Base-by-base conservation (phyloP, 2,113 vertebrate genomes). In the Panurus biarmicus region DNA sequence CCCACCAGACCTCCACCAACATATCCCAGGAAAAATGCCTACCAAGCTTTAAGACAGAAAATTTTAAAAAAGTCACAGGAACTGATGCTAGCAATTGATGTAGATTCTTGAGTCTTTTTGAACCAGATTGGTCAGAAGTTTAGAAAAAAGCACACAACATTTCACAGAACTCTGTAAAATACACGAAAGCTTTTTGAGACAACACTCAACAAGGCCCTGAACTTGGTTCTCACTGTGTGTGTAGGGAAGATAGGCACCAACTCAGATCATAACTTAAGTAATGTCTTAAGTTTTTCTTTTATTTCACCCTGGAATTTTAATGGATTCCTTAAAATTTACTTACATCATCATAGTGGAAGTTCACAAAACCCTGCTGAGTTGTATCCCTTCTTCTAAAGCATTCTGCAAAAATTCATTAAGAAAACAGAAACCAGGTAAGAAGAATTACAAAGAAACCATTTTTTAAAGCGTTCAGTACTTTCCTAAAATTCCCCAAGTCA, bases 261-360 rank as follows among this genome's bases (percentile, higher is more conserved):
- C 12, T 75, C 57, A 42, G 61, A 82, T 36, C 5, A 35, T n/a
- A 58, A 33, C 21, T 62, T n/a, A n/a, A n/a, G n/a, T 50, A 26
- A 45, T 74, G 6, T 62, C 38, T 76, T 33, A 65, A 48, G 11
- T 45, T 83, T 89, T 65, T 38, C 45, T 57, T 69, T 11, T 70
- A 18, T 83, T 92, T 73, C 83, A 51, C 21, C 22, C 14, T 62
- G 8, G 29, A 79, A 80, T 23, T 85, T 70, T 67, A 90, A 64
- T 6, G 20, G 23, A 64, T 45, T 31, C 19, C 11, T 80, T 83
- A 14, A 85, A 80, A 47, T 88, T 94, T 23, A 98, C 99, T 98
- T 98, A 99, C 99, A 28, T 99, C 99, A 85, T 99, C 99, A 60
- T 99, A 99, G 2, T 98, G 98, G 97, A 99, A 99, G 54, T 98